Conservation (phyloP, 1,140 invertebrate species). For the Pseudobourletiella spinata region DNA sequence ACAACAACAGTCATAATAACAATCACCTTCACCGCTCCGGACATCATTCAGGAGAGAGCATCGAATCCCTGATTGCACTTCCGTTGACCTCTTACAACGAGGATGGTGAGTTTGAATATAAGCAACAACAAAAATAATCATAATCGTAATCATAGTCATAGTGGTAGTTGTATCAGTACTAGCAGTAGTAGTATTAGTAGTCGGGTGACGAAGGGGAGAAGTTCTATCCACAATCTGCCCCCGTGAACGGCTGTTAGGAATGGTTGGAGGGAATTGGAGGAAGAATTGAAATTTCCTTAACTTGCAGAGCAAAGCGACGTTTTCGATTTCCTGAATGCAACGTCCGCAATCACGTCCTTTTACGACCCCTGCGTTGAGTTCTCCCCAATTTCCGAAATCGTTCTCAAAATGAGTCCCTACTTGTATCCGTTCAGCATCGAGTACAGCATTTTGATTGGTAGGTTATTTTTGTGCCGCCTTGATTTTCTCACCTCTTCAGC, state of each 20-base stretch:
- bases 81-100: slow-evolving; percentile 37
- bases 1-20: slow-evolving; percentile 18
- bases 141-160: too few species aligned
- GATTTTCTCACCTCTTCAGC: too few species aligned
- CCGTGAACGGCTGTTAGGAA: too few species aligned
- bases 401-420: slow-evolving; percentile 52
- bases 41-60: slow-evolving; percentile 17
- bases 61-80: slow-evolving; percentile 26
- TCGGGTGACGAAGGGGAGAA: too few species aligned
- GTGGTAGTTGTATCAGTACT: too few species aligned
- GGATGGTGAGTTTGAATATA: slow-evolving; percentile 23
- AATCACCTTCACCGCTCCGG: background rate
- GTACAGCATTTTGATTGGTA: slow-evolving; percentile 61
- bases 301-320: slow-evolving; percentile 29
- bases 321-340: slow-evolving; percentile 34
- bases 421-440: slow-evolving; percentile 65
- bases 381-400: slow-evolving; percentile 46
- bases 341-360: slow-evolving; percentile 32
- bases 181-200: too few species aligned
- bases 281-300: too few species aligned
- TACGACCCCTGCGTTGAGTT: slow-evolving; percentile 40
- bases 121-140: too few species aligned
- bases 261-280: too few species aligned
- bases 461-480: too few species aligned
- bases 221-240: too few species aligned